These are phyloP conservation scores for Opisthograptis luteolata DNA, from an alignment of 2,888 invertebrate genomes.

Conservation along the genomic window DNA sequence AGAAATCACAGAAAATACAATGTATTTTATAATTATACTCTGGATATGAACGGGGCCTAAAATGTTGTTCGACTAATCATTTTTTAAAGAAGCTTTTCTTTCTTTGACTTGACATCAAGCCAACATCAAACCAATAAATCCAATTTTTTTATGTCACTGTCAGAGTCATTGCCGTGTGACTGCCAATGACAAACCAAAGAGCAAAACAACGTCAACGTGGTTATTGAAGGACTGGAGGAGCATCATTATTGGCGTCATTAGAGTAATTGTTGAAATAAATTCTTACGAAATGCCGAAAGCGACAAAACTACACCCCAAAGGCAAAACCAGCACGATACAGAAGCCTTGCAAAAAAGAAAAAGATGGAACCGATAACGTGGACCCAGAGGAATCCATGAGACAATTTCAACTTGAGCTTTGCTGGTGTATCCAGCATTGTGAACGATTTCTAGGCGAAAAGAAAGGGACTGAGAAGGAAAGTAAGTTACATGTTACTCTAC, in stretches of 20 bases:
- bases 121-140: too few species aligned
- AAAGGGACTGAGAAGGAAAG: conserved; percentile 86
- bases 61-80: too few species aligned
- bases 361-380: conserved; percentile 50
- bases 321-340: conserved; percentile 69
- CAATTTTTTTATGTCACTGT: background rate
- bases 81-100: too few species aligned
- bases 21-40: too few species aligned
- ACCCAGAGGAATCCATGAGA: conserved; percentile 81
- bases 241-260: conserved; percentile 9
- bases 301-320: conserved; percentile 72
- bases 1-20: too few species aligned
- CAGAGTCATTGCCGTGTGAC: conserved; percentile 10
- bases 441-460: conserved; percentile 83
- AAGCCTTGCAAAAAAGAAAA: conserved; percentile 66
- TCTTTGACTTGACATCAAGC: too few species aligned
- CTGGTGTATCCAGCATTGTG: conserved; percentile 91
- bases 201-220: conserved; percentile 60
- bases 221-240: too few species aligned
- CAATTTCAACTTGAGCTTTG: conserved; percentile 91
- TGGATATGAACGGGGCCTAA: too few species aligned
- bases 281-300: conserved; percentile 68
- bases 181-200: conserved; percentile 23
- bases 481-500: conserved; percentile 57
- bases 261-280: conserved; percentile 5